Evolutionary conservation across 1,140 invertebrate genomes (phyloP), one percentile per base, ranked within the genome.

Genomic region (Conus ventricosus): DNA sequence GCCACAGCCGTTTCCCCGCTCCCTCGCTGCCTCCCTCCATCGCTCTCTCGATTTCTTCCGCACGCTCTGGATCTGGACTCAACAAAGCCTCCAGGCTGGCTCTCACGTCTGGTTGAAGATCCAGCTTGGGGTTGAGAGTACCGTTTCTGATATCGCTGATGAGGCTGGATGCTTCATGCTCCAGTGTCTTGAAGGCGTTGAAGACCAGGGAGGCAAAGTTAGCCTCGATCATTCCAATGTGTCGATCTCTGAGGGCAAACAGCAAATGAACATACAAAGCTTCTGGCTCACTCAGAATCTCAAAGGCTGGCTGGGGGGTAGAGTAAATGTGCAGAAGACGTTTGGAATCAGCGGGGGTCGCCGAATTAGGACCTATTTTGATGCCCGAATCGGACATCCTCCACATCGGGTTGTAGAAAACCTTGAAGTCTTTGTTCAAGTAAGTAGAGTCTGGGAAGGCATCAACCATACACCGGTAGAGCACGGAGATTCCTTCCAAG

Each of bases 161-260:
- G n/a, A 95, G 82, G 17, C 90, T 85, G 53, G 90, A 60, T 92
- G 93, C 92, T 51, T 93, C 86, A 13, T 76, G 53, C 84, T 94
- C 93, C 17, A 95, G 81, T 7, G 92, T 89, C 53, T 87, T 84
- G 81, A 95, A 93, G 23, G 93, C 92, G 54, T 93, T 91, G 89
- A 94, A 94, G 0, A 95, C 88, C 23, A 94, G 89, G 51, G 95
- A 95, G 20, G 94, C 91, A 91, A 95, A 95, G 86, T 95, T 95
- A 0, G 94, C 95, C 84, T 95, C 95, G 15, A 95, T 89, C 89
- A 93, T 93, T 17, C 94, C 95, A 15, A 95, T 80, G 82, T 94
- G 91, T 54, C 86, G 91, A 84, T 95, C 94, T 84, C 91, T 92
- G 53, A 95, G 82, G 53, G 91, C 94, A 92, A 95, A 95, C 75